These are phyloP conservation scores for Brotula barbata DNA, from an alignment of 2,797 vertebrate genomes.

Conservation along the genomic window DNA sequence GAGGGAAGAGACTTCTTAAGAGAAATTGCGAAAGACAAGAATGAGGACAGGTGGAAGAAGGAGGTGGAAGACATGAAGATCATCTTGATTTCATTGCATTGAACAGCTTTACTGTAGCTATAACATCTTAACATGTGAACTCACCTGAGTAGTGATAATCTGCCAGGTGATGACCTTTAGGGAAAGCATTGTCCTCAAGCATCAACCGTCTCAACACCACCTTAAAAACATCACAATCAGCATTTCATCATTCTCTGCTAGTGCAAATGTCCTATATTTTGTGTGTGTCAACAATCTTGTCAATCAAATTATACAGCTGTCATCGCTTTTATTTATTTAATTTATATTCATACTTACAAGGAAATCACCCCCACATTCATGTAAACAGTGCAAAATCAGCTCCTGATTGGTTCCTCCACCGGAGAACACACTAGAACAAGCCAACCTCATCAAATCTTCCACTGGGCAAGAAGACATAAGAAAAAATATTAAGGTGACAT, in stretches of 20 bases:
- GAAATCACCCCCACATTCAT: constrained; percentile 89
- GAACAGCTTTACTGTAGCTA: no score
- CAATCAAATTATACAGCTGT: neutral
- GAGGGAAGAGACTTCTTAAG: neutral
- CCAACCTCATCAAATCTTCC: constrained; percentile 87
- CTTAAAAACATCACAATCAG: constrained; percentile 40
- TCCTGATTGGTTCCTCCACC: constrained; percentile 98
- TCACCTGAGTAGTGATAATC: constrained; percentile 77
- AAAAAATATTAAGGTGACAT: neutral
- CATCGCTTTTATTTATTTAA: no score
- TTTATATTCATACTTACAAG: constrained; percentile 85
- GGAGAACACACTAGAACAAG: constrained; percentile 91
- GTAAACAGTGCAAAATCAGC: constrained; percentile 90
- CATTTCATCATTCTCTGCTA: neutral
- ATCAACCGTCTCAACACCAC: constrained; percentile 68
- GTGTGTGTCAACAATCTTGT: neutral
- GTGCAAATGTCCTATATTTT: neutral
- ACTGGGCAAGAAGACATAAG: constrained; percentile 69
- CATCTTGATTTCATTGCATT: no score
- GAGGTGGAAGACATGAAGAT: no score
- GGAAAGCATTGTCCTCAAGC: constrained; percentile 66
- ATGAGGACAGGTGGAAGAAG: neutral
- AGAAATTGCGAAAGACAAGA: constrained; percentile 1
- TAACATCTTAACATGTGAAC: neutral
- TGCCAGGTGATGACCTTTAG: constrained; percentile 63